These are phyloP conservation scores for Amphiduros pacificus DNA, from an alignment of 2,888 invertebrate species.

Conservation along the genomic window DNA sequence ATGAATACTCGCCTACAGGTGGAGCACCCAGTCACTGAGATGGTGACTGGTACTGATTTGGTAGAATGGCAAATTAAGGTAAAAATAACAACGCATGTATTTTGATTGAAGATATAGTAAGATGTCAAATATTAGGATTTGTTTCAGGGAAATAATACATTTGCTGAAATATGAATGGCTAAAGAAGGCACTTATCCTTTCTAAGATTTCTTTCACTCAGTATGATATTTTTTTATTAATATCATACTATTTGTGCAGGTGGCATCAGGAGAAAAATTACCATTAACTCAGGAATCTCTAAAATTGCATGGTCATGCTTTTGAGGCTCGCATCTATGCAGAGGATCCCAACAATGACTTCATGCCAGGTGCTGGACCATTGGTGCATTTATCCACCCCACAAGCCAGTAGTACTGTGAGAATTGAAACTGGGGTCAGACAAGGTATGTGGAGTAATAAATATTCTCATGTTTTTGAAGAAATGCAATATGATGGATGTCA, in stretches of 20 bases:
- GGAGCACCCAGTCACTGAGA: constrained; percentile 76
- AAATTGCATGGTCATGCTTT: constrained; percentile 83
- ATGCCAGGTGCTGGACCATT: constrained; percentile 91
- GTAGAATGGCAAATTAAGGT: constrained; percentile 90
- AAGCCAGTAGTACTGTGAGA: constrained; percentile 65
- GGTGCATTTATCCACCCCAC: constrained; percentile 74
- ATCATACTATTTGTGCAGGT: constrained; percentile 62
- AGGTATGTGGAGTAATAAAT: too few relatives aligned
- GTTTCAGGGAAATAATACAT: too few relatives aligned
- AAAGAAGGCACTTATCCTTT: too few relatives aligned
- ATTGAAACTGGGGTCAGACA: constrained; percentile 78
- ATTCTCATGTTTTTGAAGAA: too few relatives aligned
- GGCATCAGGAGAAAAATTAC: constrained; percentile 85
- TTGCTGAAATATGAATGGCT: too few relatives aligned
- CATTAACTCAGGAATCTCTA: constrained; percentile 79
- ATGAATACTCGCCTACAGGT: constrained; percentile 88
- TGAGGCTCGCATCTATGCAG: constrained; percentile 96
- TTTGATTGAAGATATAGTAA: not conserved
- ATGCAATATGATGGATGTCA: too few relatives aligned
- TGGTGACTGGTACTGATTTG: constrained; percentile 93
- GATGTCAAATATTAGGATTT: too few relatives aligned
- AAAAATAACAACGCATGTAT: not conserved
- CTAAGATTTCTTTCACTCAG: too few relatives aligned
- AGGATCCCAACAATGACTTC: constrained; percentile 75
- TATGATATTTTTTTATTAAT: too few relatives aligned